These are phyloP conservation scores for Boloria euphrosyne DNA, from an alignment of 2,888 invertebrate species.

Conservation along the genomic window DNA sequence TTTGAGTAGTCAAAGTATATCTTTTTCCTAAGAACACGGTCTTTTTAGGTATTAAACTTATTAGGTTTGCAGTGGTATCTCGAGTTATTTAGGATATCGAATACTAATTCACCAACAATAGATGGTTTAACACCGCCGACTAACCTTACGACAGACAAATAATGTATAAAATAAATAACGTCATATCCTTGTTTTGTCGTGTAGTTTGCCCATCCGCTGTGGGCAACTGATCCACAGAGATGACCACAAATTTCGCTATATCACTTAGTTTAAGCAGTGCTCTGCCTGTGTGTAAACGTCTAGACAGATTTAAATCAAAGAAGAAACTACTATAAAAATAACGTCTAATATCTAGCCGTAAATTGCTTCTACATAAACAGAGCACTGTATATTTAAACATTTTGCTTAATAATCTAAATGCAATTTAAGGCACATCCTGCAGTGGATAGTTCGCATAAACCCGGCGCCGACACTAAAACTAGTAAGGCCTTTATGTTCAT, in stretches of 20 bases:
- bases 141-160: slow-evolving; percentile 1
- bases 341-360: slow-evolving; percentile 10
- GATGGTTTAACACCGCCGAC: neutral
- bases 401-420: too few relatives aligned
- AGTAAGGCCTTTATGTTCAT: slow-evolving; percentile 25
- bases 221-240: slow-evolving; percentile 8
- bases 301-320: slow-evolving; percentile 24
- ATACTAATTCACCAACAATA: neutral
- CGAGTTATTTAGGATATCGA: slow-evolving; percentile 2
- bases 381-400: too few relatives aligned
- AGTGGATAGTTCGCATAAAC: slow-evolving; percentile 8
- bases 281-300: slow-evolving; percentile 29
- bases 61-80: neutral
- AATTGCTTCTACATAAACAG: slow-evolving; percentile 28
- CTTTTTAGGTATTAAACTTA: neutral
- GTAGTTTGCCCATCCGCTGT: neutral
- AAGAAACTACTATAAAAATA: slow-evolving; percentile 21
- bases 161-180: neutral
- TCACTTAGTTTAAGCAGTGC: slow-evolving; percentile 16
- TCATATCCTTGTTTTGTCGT: neutral
- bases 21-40: too few relatives aligned
- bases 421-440: slow-evolving; percentile 24
- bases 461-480: slow-evolving; percentile 12
- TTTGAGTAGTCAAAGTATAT: neutral
- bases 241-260: slow-evolving; percentile 29